These are phyloP conservation scores for Potamarius usumacintae DNA, from an alignment of 2,113 vertebrate genomes.

Conservation along the genomic window DNA sequence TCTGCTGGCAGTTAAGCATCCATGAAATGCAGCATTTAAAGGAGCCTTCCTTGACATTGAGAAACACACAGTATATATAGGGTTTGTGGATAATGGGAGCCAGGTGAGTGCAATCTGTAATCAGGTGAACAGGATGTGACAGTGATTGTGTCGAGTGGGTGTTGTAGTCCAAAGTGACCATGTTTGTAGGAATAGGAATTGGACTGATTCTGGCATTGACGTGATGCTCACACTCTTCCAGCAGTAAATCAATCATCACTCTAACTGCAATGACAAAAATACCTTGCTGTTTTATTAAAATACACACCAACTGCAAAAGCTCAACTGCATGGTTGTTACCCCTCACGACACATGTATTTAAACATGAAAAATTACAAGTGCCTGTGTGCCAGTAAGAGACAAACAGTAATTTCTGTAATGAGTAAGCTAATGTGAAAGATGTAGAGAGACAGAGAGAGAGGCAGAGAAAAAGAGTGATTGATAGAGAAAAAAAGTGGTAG, in stretches of 20 bases:
- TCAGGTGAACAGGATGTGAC: neutral
- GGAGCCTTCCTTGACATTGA: too few species aligned
- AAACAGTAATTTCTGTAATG: conserved; percentile 32
- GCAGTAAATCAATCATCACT: neutral
- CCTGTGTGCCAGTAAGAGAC: conserved; percentile 22
- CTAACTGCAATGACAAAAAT: neutral
- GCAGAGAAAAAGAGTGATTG: conserved; percentile 10
- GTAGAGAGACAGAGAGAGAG: neutral
- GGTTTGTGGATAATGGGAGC: neutral
- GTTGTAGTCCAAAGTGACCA: neutral
- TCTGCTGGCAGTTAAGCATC: too few species aligned
- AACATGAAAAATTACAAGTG: neutral
- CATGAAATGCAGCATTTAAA: too few species aligned
- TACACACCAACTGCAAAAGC: conserved; percentile 16
- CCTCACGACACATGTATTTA: neutral
- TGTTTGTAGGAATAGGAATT: neutral
- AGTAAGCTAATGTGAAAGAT: neutral
- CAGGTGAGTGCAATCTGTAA: neutral
- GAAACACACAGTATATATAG: too few species aligned
- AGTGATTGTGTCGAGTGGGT: neutral
- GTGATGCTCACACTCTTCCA: neutral
- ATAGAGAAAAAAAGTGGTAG: neutral
- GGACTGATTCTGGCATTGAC: neutral
- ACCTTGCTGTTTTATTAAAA: too few species aligned
- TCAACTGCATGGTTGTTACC: neutral